A percentile compares a stretch with the other conserved stretches of the same genome.
Conservation (phyloP, 2,888 invertebrate genomes). For the Euclidia mi region DNA sequence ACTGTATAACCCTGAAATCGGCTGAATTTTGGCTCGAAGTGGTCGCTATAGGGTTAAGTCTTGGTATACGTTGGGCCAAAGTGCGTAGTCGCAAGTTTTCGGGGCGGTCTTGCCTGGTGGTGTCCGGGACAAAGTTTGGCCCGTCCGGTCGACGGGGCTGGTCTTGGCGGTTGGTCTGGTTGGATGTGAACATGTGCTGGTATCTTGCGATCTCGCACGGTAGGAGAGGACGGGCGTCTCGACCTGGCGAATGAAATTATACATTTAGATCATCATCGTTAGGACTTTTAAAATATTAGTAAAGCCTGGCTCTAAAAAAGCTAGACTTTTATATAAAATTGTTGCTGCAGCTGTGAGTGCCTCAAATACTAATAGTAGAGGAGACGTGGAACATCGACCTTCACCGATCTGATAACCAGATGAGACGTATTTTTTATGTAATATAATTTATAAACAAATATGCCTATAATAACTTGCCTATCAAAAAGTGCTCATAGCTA, state of each 20-base stretch:
- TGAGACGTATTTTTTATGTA: no score
- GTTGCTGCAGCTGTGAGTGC: no score
- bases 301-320: not conserved
- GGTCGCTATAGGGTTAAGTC: slow-evolving; percentile 68
- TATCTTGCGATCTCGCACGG: slow-evolving; percentile 87
- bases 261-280: no score
- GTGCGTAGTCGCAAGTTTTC: slow-evolving; percentile 73
- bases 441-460: no score
- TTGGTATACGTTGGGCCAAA: slow-evolving; percentile 77
- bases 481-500: no score
- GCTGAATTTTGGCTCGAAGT: slow-evolving; percentile 49
- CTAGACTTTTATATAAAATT: not conserved
- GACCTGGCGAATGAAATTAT: slow-evolving; percentile 10
- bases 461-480: no score
- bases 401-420: no score
- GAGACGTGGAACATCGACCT: no score
- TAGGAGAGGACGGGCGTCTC: slow-evolving; percentile 88
- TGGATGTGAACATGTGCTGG: slow-evolving; percentile 81
- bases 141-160: slow-evolving; percentile 56
- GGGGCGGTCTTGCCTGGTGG: slow-evolving; percentile 59
- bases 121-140: slow-evolving; percentile 68
- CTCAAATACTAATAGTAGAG: no score
- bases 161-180: slow-evolving; percentile 59
- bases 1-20: slow-evolving; percentile 74
- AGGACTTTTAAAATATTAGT: no score